These are phyloP conservation scores for Parnassius glacialis DNA, from an alignment of 2,888 invertebrate species.

Conservation along the genomic window DNA sequence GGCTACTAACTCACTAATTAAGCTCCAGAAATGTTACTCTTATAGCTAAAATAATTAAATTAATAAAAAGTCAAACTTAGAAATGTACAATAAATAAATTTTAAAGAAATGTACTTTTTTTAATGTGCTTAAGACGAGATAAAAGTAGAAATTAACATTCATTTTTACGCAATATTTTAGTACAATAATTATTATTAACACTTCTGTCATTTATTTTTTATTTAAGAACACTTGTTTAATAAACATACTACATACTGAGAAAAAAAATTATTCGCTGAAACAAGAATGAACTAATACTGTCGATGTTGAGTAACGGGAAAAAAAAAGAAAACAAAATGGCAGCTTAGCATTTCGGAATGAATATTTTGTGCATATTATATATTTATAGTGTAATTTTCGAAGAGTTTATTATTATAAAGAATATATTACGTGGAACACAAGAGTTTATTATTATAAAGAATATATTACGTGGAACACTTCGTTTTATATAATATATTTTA, in stretches of 20 bases:
- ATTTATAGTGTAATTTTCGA: no score
- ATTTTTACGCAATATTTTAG: background rate
- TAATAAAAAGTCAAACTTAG: conserved; percentile 5
- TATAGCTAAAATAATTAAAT: conserved; percentile 9
- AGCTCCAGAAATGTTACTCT: conserved; percentile 13
- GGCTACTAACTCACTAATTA: conserved; percentile 3
- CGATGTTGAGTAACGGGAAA: conserved; percentile 7
- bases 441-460: no score
- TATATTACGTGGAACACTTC: no score
- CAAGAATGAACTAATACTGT: conserved; percentile 27
- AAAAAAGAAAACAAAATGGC: conserved; percentile 45
- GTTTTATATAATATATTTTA: no score
- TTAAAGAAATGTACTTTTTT: conserved; percentile 5
- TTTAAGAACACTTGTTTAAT: background rate
- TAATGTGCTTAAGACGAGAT: background rate
- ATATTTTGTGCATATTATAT: conserved; percentile 3
- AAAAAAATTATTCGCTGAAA: conserved; percentile 5
- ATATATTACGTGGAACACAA: no score
- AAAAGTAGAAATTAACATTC: background rate
- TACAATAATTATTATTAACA: background rate
- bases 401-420: no score
- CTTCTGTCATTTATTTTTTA: background rate
- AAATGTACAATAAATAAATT: conserved; percentile 21
- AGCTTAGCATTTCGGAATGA: conserved; percentile 41
- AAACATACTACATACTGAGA: background rate